A percentile compares a stretch with the other conserved stretches of the same genome.
These are phyloP conservation scores for Paracentrotus lividus DNA, from an alignment of 53 echinoderm and acorn worm genomes.

Conservation along the genomic window DNA sequence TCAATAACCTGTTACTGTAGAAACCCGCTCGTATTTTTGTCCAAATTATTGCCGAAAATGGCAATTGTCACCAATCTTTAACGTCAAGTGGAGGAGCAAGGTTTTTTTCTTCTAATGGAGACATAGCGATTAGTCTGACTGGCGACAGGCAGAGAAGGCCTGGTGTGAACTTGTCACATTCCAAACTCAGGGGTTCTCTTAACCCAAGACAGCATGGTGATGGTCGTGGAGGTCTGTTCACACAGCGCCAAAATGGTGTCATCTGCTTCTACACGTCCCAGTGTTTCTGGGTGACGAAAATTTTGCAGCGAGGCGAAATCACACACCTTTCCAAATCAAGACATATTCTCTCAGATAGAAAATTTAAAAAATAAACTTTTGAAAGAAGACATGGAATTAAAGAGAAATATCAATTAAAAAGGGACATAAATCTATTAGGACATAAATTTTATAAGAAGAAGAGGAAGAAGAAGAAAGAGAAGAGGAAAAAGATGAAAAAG, in stretches of 20 bases:
- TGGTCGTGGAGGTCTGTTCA: constrained; percentile 12
- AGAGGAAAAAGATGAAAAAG: background rate
- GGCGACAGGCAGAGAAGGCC: constrained; percentile 51
- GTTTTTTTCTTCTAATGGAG: background rate
- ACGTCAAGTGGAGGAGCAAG: constrained; percentile 61
- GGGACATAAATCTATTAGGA: background rate
- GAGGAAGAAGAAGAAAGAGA: too few relatives aligned
- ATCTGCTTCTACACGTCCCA: background rate
- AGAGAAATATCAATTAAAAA: background rate
- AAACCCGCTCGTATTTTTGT: constrained; percentile 47
- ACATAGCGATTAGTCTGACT: constrained; percentile 45
- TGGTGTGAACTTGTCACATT: constrained; percentile 71
- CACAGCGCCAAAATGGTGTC: background rate
- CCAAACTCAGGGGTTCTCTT: constrained; percentile 40
- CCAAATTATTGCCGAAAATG: constrained; percentile 68
- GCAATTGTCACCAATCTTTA: constrained; percentile 69
- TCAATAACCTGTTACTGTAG: constrained; percentile 54
- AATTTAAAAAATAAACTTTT: too few relatives aligned
- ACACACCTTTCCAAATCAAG: background rate
- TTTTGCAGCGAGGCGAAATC: background rate
- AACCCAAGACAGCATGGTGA: constrained; percentile 41
- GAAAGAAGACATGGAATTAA: background rate
- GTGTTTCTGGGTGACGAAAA: background rate
- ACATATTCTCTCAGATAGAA: too few relatives aligned
- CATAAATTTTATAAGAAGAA: too few relatives aligned